A percentile compares a stretch with the other conserved stretches of the same genome.
These are phyloP conservation scores for Macrophya alboannulata DNA, from an alignment of 2,888 invertebrate species.

Conservation along the genomic window DNA sequence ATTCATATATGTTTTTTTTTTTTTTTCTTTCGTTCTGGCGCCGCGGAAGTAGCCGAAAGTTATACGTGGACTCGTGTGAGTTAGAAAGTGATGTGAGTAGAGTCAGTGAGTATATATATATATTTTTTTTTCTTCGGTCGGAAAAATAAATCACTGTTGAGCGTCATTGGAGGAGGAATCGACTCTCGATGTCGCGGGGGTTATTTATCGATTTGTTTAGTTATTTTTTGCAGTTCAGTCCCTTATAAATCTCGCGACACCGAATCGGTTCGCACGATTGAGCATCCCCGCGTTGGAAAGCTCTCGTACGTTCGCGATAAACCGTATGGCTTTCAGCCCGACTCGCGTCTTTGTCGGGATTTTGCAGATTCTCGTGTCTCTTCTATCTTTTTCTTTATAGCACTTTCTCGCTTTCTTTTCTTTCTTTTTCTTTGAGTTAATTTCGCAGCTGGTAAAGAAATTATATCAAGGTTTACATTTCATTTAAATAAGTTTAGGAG, in stretches of 20 bases:
- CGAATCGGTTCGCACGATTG: constrained; percentile 54
- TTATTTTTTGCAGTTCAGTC: constrained; percentile 45
- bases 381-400: neutral
- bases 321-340: constrained; percentile 15
- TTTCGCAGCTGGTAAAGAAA: constrained; percentile 14
- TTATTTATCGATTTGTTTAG: constrained; percentile 55
- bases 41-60: neutral
- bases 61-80: neutral
- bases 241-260: constrained; percentile 52
- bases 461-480: constrained; percentile 33
- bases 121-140: neutral
- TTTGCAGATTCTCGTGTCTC: neutral
- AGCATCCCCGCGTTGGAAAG: constrained; percentile 50
- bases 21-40: neutral
- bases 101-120: constrained; percentile 15
- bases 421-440: neutral
- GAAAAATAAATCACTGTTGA: constrained; percentile 43
- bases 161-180: constrained; percentile 49
- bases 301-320: constrained; percentile 43
- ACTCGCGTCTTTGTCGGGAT: constrained; percentile 3
- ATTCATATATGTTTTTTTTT: neutral
- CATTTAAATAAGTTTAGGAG: constrained; percentile 23
- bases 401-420: neutral
- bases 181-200: constrained; percentile 35
- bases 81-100: neutral